A percentile compares a stretch with the other conserved stretches of the same genome.
Evolutionary conservation across 1,140 invertebrate species (phyloP).

Genomic region (Theocolax elegans): DNA sequence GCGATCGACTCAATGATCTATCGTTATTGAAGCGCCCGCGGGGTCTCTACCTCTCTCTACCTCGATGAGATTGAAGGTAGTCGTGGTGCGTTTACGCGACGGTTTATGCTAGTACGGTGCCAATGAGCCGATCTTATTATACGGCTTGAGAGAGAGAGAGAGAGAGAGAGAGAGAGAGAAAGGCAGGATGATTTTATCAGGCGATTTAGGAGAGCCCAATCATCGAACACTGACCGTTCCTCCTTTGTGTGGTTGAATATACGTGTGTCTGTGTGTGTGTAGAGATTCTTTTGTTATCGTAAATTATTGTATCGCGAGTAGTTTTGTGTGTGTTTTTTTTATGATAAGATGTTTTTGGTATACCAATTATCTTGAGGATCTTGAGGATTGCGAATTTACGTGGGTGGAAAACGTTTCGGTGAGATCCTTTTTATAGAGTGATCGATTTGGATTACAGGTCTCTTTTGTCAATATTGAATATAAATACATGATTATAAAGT

Average conservation of each 20-base stretch:
- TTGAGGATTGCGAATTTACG: too few species aligned
- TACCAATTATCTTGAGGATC: background rate
- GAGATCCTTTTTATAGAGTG: too few species aligned
- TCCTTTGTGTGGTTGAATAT: too few species aligned
- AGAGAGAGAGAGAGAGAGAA: background rate
- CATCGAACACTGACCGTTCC: background rate
- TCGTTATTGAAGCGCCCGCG: conserved; percentile 19
- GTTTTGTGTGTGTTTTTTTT: too few species aligned
- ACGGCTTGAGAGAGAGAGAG: background rate
- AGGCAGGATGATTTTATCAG: conserved; percentile 13
- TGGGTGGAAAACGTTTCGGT: too few species aligned
- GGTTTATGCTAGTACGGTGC: background rate
- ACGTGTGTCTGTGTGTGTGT: too few species aligned
- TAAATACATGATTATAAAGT: too few species aligned
- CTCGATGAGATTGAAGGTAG: conserved; percentile 8
- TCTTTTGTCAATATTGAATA: too few species aligned
- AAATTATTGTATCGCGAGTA: background rate
- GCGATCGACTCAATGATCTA: conserved; percentile 6
- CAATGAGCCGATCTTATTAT: conserved; percentile 28
- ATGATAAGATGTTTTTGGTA: background rate
- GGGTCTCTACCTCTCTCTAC: background rate
- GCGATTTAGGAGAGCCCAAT: conserved; percentile 18
- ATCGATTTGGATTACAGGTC: too few species aligned
- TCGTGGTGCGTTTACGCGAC: background rate
- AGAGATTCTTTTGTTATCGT: conserved; percentile 16